phyloP scores from a whole-genome alignment of 1,140 invertebrate species.

The Sarcophaga peregrina region DNA sequence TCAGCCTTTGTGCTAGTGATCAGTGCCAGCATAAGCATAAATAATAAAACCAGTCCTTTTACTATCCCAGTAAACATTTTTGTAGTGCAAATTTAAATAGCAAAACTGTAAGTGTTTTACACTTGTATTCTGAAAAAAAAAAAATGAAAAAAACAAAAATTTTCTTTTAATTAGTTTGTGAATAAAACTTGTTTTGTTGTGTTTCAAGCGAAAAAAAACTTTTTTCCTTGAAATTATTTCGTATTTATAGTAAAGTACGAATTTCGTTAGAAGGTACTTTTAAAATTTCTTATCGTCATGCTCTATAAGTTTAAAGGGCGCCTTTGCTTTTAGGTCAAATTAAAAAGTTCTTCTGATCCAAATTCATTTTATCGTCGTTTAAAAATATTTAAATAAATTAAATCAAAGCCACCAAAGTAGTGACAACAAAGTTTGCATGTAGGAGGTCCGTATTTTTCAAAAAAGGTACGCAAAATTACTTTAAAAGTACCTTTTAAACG shows the following conservation, averaged over 20 bases:
- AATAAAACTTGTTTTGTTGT: too few relatives aligned
- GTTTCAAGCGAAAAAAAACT: not conserved
- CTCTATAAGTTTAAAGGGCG: not conserved
- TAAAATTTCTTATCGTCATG: not conserved
- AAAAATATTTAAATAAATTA: too few relatives aligned
- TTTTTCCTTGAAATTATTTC: not conserved
- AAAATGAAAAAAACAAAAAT: too few relatives aligned
- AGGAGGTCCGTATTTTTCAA: too few relatives aligned
- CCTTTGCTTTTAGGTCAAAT: too few relatives aligned
- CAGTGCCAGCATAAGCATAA: not conserved
- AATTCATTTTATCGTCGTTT: too few relatives aligned
- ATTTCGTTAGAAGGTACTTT: not conserved
- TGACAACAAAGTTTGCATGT: too few relatives aligned
- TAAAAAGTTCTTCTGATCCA: too few relatives aligned
- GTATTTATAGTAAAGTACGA: not conserved
- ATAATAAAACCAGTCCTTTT: conserved; percentile 42
- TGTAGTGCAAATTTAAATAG: not conserved
- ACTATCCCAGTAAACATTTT: not conserved
- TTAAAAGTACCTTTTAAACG: too few relatives aligned
- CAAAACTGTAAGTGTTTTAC: not conserved
- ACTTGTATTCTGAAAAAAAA: not conserved
- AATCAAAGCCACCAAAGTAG: too few relatives aligned
- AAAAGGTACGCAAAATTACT: too few relatives aligned
- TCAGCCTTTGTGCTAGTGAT: conserved; percentile 31
- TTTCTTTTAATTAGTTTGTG: not conserved